phyloP scores from a whole-genome alignment of 2,888 invertebrate genomes.

The Reticulitermes lucifugus region DNA sequence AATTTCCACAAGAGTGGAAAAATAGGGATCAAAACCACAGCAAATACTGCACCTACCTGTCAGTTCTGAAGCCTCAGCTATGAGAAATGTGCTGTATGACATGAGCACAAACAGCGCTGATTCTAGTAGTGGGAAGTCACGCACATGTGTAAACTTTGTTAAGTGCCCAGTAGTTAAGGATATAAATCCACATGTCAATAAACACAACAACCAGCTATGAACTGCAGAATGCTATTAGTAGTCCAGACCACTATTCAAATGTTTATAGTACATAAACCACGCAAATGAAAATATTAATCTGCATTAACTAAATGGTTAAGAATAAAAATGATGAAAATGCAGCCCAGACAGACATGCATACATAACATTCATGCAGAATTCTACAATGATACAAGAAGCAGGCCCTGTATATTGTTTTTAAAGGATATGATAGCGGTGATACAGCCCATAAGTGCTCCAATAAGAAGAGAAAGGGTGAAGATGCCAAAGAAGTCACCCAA shows the following conservation, averaged over 20 bases:
- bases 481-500: conserved; percentile 93
- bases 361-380: too few relatives aligned
- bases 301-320: too few relatives aligned
- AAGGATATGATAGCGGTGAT: conserved; percentile 94
- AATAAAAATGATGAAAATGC: too few relatives aligned
- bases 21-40: background rate
- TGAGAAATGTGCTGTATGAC: conserved; percentile 97
- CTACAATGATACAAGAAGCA: background rate
- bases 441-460: conserved; percentile 94
- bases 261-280: too few relatives aligned
- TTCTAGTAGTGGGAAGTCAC: conserved; percentile 95
- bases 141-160: conserved; percentile 94
- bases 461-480: conserved; percentile 90
- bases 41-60: conserved; percentile 74
- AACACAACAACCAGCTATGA: too few relatives aligned
- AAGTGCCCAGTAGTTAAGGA: conserved; percentile 68
- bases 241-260: too few relatives aligned
- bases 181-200: background rate
- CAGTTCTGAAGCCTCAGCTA: conserved; percentile 95
- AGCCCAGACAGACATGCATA: too few relatives aligned
- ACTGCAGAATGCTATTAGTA: too few relatives aligned
- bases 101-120: conserved; percentile 96
- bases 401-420: conserved; percentile 58
- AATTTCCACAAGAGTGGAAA: too few relatives aligned
- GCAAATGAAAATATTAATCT: too few relatives aligned